These are phyloP conservation scores for Latheticus oryzae DNA, from an alignment of 2,888 invertebrate species.

Conservation along the genomic window DNA sequence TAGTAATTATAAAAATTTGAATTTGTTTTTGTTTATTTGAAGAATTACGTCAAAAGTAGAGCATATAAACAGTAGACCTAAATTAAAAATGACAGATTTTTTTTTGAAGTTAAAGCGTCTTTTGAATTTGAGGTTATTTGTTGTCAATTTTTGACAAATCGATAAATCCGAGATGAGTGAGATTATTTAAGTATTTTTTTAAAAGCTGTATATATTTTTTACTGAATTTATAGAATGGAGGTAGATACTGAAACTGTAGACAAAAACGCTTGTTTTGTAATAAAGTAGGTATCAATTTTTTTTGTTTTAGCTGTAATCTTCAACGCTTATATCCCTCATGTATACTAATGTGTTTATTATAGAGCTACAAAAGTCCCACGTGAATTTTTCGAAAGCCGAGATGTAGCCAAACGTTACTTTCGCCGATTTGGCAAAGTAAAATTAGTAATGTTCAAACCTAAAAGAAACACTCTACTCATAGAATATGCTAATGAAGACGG, in stretches of 20 bases:
- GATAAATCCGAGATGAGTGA: too few species aligned
- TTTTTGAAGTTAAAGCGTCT: too few species aligned
- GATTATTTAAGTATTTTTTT: background rate
- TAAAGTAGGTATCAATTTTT: background rate
- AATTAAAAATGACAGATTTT: too few species aligned
- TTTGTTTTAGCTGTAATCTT: too few species aligned
- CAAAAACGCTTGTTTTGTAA: background rate
- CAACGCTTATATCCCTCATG: too few species aligned
- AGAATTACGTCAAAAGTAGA: too few species aligned
- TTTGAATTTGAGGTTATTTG: too few species aligned
- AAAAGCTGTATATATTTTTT: background rate
- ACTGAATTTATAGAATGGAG: background rate
- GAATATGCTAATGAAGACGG: constrained; percentile 74
- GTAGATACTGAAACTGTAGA: background rate
- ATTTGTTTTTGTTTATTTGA: too few species aligned
- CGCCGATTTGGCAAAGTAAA: constrained; percentile 78
- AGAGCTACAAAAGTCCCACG: constrained; percentile 68
- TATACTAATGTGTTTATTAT: too few species aligned
- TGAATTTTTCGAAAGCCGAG: constrained; percentile 72
- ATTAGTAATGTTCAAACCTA: constrained; percentile 74
- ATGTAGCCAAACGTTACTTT: constrained; percentile 75
- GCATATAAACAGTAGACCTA: too few species aligned
- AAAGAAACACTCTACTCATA: constrained; percentile 74
- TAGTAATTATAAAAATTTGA: too few species aligned
- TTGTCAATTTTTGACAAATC: too few species aligned